Percentiles rank a stretch among this genome's conserved stretches.
Evolutionary conservation across 2,113 vertebrate species (phyloP).

Genomic region (Syngnathus typhle): DNA sequence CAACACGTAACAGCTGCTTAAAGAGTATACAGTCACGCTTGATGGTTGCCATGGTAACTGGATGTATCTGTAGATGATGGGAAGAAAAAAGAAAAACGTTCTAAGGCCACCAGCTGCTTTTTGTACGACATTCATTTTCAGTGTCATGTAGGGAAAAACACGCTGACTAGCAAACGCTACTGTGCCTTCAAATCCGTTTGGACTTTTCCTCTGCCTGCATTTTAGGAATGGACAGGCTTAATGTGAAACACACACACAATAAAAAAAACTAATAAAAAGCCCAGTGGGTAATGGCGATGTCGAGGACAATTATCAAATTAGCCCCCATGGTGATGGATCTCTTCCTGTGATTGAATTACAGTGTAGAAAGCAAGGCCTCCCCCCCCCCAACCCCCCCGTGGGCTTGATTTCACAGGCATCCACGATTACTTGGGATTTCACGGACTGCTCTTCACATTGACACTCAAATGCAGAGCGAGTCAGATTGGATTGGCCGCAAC

Average conservation of each 20-base stretch:
- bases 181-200: neutral
- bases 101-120: slow-evolving; percentile 44
- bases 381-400: too few species aligned
- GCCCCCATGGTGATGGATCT: slow-evolving; percentile 47
- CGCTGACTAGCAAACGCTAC: neutral
- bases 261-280: slow-evolving; percentile 43
- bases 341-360: slow-evolving; percentile 58
- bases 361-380: neutral
- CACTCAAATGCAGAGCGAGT: slow-evolving; percentile 16
- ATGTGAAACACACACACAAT: slow-evolving; percentile 26
- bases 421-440: slow-evolving; percentile 30
- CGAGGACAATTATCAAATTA: slow-evolving; percentile 65
- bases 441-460: slow-evolving; percentile 17
- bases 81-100: neutral
- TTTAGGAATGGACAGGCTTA: slow-evolving; percentile 43
- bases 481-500: slow-evolving; percentile 5
- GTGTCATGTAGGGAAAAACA: slow-evolving; percentile 47
- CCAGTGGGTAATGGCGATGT: slow-evolving; percentile 58
- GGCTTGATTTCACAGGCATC: slow-evolving; percentile 33
- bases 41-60: slow-evolving; percentile 55
- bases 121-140: slow-evolving; percentile 62
- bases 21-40: slow-evolving; percentile 27
- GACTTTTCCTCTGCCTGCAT: slow-evolving; percentile 31
- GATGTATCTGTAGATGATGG: neutral
- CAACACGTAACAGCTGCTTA: slow-evolving; percentile 17